Base-by-base conservation (phyloP, 2,113 vertebrate genomes). In the Anarhynchus alexandrinus region DNA sequence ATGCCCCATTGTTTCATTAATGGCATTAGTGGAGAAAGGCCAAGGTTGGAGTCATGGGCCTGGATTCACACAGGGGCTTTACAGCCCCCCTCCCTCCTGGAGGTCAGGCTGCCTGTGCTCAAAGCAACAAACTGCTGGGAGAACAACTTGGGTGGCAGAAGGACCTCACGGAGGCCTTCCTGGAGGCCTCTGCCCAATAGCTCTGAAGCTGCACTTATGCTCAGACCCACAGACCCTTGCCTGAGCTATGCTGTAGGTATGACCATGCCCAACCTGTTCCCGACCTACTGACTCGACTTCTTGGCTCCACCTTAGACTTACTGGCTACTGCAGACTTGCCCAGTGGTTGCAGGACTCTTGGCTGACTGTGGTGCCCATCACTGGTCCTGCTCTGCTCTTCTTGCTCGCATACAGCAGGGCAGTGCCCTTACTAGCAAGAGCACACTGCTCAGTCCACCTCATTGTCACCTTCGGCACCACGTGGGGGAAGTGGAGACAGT, bases 401-500 rank as follows among this genome's bases (percentile, higher is more conserved):
- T 38, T 59, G 7, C 9, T 94, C 5, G 1, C 4, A 2, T 13
- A 12, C 2, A 32, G 29, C 18, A 21, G 12, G 6, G 21, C 1
- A 2, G 15, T 43, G 9, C 15, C 17, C 10, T 55, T 32, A 11
- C 16, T 43, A 47, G 19, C 2, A 45, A 57, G 1, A 49, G 4
- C 12, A 18, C 6, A 7, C 47, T 36, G 6, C 8, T 17, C 52
- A 71, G 5, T 21, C 25, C 21, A 25, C 13, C 12, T 62, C 5
- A 1, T 16, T 59, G 30, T 54, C 2, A 1, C n/a, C 57, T 85
- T 81, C 3, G 1, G 21, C 20, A 43, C 4, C 6, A 51, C 5
- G 5, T 3, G 2, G 3, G 6, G 13, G 12, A 6, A 26, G 20
- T 3, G 10, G 17, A 29, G 45, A 67, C 12, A 38, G 4, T 15